These are phyloP conservation scores for Betta splendens DNA, from an alignment of 2,797 vertebrate species.

Conservation along the genomic window DNA sequence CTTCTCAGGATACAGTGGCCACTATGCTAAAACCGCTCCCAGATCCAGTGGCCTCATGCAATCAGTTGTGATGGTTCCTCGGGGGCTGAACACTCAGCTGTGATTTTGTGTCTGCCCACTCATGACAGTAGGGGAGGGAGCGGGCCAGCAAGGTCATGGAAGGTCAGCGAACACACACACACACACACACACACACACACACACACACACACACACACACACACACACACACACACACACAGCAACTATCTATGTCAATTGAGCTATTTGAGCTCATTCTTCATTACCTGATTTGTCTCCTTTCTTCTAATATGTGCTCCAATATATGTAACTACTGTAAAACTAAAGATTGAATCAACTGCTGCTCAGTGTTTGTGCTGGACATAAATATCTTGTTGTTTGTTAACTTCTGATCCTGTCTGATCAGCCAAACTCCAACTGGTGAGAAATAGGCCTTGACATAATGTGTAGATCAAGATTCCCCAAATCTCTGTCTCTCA, in stretches of 20 bases:
- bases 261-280: too few relatives aligned
- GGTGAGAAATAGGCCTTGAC: slow-evolving; percentile 17
- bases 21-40: slow-evolving; percentile 24
- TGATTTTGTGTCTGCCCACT: slow-evolving; percentile 57
- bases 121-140: slow-evolving; percentile 50
- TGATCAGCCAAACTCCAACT: not conserved
- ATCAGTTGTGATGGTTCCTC: slow-evolving; percentile 52
- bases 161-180: slow-evolving; percentile 31
- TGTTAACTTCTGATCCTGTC: not conserved
- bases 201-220: slow-evolving; percentile 11
- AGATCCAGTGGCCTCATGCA: slow-evolving; percentile 36
- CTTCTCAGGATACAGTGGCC: slow-evolving; percentile 4
- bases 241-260: too few relatives aligned
- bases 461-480: slow-evolving; percentile 1
- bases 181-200: slow-evolving; percentile 6
- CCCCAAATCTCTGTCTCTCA: too few relatives aligned
- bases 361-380: too few relatives aligned
- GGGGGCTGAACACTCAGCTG: slow-evolving; percentile 48
- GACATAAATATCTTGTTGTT: too few relatives aligned
- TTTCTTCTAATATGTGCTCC: too few relatives aligned
- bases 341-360: too few relatives aligned
- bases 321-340: too few relatives aligned
- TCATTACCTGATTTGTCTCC: too few relatives aligned
- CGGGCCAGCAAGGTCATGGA: slow-evolving; percentile 45
- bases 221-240: not conserved